These are phyloP conservation scores for Darevskia nairensis DNA, from an alignment of 2,797 vertebrate species.

Conservation along the genomic window DNA sequence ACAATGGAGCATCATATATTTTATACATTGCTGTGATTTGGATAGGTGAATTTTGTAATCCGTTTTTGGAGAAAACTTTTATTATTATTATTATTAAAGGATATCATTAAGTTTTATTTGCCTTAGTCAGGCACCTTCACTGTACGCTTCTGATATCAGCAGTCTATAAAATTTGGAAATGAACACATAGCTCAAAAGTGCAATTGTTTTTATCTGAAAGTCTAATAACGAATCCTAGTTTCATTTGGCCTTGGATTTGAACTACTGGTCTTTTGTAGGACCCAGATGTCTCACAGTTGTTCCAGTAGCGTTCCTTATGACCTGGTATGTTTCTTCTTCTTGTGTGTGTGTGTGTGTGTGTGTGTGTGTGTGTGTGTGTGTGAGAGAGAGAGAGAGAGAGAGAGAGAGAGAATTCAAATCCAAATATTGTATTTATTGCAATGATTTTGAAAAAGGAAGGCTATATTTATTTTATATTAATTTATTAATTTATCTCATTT, in stretches of 20 bases:
- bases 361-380: too few species aligned
- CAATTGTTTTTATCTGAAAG: slow-evolving; percentile 8
- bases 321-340: neutral
- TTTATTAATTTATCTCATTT: too few species aligned
- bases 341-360: too few species aligned
- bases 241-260: neutral
- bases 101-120: neutral
- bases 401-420: neutral
- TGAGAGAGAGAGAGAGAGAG: too few species aligned
- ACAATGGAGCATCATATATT: slow-evolving; percentile 2
- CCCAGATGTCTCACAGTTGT: neutral
- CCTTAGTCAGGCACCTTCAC: slow-evolving; percentile 32
- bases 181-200: slow-evolving; percentile 40
- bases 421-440: neutral
- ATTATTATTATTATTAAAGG: slow-evolving; percentile 22
- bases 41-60: slow-evolving; percentile 18
- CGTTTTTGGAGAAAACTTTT: slow-evolving; percentile 20
- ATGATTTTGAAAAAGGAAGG: neutral
- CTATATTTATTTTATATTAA: neutral
- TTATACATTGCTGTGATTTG: neutral
- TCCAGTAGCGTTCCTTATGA: neutral
- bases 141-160: neutral
- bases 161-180: slow-evolving; percentile 18
- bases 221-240: neutral
- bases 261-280: slow-evolving; percentile 3